Percentiles rank a stretch among this genome's conserved stretches.
These are phyloP conservation scores for Myodes glareolus DNA, from an alignment of 2,113 vertebrate genomes.

Conservation along the genomic window DNA sequence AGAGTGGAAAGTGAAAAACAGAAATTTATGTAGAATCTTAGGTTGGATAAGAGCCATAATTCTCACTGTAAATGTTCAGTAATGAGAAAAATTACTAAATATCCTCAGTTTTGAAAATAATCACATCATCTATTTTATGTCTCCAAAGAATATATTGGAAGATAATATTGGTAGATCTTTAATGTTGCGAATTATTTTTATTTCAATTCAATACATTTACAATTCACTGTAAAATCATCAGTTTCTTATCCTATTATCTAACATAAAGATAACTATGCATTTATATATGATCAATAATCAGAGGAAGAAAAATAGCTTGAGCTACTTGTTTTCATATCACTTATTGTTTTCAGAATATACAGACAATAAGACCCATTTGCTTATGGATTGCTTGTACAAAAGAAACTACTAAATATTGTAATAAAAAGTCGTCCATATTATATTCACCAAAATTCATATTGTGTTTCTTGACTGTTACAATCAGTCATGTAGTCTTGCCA, in stretches of 20 bases:
- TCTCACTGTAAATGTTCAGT: background rate
- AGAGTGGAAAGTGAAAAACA: background rate
- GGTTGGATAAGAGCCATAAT: background rate
- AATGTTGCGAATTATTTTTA: background rate
- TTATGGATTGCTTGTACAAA: background rate
- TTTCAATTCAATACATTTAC: background rate
- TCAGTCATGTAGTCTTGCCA: no score
- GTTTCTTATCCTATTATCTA: background rate
- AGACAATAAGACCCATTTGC: background rate
- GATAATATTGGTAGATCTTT: background rate
- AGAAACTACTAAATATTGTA: background rate
- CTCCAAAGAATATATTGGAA: background rate
- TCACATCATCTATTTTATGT: background rate
- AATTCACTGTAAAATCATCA: background rate
- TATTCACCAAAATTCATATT: background rate
- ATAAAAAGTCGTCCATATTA: background rate
- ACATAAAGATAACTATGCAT: background rate
- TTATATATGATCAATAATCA: background rate
- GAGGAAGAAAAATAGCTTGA: background rate
- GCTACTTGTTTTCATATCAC: background rate
- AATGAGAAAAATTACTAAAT: background rate
- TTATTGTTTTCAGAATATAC: background rate
- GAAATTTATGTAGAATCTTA: background rate
- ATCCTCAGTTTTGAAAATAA: conserved; percentile 8
- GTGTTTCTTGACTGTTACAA: background rate